Conservation (phyloP, 2,113 vertebrate genomes). For the Cololabis saira region DNA sequence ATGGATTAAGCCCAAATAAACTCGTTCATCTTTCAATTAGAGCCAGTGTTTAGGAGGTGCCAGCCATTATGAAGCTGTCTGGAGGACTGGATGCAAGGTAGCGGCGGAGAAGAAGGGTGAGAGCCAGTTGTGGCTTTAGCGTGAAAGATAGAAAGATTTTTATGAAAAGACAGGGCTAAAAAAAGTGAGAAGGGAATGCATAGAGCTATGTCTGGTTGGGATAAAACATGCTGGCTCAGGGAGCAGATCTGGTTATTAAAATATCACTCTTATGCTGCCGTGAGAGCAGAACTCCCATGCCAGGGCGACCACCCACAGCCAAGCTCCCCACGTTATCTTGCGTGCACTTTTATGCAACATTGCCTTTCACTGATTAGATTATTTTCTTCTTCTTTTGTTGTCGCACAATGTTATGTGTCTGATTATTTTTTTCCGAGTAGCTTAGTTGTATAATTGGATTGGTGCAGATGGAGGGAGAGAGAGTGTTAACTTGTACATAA, state of each 20-base stretch:
- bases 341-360: slow-evolving; percentile 57
- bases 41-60: slow-evolving; percentile 74
- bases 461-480: background rate
- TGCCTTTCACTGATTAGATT: slow-evolving; percentile 66
- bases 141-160: slow-evolving; percentile 30
- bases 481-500: background rate
- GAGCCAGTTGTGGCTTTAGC: slow-evolving; percentile 43
- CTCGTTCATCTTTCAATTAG: slow-evolving; percentile 84
- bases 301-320: slow-evolving; percentile 40
- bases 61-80: slow-evolving; percentile 82
- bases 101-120: slow-evolving; percentile 49
- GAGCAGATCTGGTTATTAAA: slow-evolving; percentile 66
- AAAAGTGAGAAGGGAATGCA: slow-evolving; percentile 28
- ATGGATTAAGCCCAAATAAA: slow-evolving; percentile 84
- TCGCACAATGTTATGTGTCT: slow-evolving; percentile 47
- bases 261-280: slow-evolving; percentile 48
- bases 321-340: slow-evolving; percentile 31
- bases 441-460: slow-evolving; percentile 44
- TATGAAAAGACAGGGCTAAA: slow-evolving; percentile 33
- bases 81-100: slow-evolving; percentile 53
- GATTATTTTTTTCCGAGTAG: slow-evolving; percentile 55
- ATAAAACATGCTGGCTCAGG: slow-evolving; percentile 28
- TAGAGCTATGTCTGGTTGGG: background rate
- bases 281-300: slow-evolving; percentile 32
- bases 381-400: slow-evolving; percentile 59